Base-by-base conservation (phyloP, 2,888 invertebrate species). In the Orthosia gothica region DNA sequence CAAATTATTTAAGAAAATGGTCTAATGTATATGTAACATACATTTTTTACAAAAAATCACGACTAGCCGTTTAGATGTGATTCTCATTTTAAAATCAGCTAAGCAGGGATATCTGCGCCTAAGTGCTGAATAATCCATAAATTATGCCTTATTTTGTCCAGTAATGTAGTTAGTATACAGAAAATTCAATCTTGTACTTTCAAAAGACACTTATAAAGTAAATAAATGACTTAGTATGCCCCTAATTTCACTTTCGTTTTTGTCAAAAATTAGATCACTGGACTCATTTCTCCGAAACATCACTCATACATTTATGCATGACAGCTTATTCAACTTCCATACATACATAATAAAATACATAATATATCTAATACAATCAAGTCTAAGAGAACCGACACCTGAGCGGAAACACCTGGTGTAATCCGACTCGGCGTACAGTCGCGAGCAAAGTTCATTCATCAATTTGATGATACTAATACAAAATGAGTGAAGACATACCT, bases 381-480 rank as follows among this genome's bases (percentile, higher is more conserved):
- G 63, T 59, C 45, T 50, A 61, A 65, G 61, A 74, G 66, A 79
- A 32, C 67, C 54, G 54, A 82, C 88, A 88, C 86, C 88, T 88
- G 88, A 78, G 64, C 87, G 88, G 88, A 88, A 84, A 79, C 86
- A 88, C 88, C 88, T 82, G 88, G 87, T 76, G 45, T 76, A 66
- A 78, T 74, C 69, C 81, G 61, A 70, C 58, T 54, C 81, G 15
- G 16, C 58, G 86, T 79, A 86, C 86, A 81, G 59, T 77, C 82
- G 78, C 76, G 70, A 67, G 15, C 82, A 72, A 74, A 84, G 65
- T 72, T 76, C 86, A 82, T 84, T 74, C 70, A 71, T 83, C 82
- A 83, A 82, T 75, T 65, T 77, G 73, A 85, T 83, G 81, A 71
- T 64, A 64, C 85, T 78, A 77, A 83, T 85, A 85, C 70, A 82